These are phyloP conservation scores for Acanthiza pusilla DNA, from an alignment of 2,797 vertebrate species.

Conservation along the genomic window DNA sequence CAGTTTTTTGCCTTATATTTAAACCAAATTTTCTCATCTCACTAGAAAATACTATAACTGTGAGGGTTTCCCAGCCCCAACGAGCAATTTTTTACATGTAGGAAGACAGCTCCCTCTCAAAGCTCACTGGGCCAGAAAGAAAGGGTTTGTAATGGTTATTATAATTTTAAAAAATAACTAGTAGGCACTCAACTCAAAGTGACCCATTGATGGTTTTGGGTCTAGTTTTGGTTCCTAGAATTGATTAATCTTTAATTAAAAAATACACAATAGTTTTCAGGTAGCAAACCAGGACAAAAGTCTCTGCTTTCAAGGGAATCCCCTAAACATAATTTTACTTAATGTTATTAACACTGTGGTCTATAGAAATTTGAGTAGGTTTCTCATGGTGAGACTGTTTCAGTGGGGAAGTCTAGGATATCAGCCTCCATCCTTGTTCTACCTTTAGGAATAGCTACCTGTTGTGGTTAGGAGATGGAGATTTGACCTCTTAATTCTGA, in stretches of 20 bases:
- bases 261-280: background rate
- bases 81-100: rapidly evolving
- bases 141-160: background rate
- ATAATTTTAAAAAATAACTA: background rate
- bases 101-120: background rate
- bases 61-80: background rate
- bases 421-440: background rate
- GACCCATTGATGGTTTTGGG: rapidly evolving
- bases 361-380: background rate
- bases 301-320: background rate
- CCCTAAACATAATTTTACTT: background rate
- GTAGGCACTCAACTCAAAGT: background rate
- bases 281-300: background rate
- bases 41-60: background rate
- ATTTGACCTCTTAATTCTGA: background rate
- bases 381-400: background rate
- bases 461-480: background rate
- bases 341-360: background rate
- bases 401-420: background rate
- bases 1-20: background rate
- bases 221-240: background rate
- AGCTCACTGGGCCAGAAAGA: background rate
- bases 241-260: background rate
- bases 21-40: background rate
- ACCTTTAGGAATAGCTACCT: background rate